Percentiles rank a stretch among this genome's conserved stretches.
These are phyloP conservation scores for Octopus bimaculoides DNA, from an alignment of 1,140 invertebrate species.

Conservation along the genomic window DNA sequence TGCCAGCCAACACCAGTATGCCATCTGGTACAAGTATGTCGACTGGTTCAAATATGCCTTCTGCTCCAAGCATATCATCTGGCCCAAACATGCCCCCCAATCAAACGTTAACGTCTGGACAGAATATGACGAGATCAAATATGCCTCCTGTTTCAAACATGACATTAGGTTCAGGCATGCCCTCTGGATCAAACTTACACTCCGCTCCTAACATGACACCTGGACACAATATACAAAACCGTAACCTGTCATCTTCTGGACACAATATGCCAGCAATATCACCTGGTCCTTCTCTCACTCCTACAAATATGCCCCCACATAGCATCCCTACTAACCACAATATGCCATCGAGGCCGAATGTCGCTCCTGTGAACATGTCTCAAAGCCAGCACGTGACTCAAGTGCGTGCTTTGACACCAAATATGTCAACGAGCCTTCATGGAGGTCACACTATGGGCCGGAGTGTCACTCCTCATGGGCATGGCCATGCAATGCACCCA, in stretches of 20 bases:
- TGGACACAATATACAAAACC: not conserved
- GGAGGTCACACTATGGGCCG: not conserved
- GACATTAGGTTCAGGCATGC: not conserved
- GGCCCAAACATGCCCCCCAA: not conserved
- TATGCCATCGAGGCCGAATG: not conserved
- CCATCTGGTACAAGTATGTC: not conserved
- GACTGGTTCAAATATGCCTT: not conserved
- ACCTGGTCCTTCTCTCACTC: not conserved
- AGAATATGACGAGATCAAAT: slow-evolving; percentile 2
- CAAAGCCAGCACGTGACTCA: slow-evolving; percentile 2
- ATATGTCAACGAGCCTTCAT: not conserved
- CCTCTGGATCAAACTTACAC: not conserved
- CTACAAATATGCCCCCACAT: not conserved
- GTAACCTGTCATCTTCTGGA: not conserved
- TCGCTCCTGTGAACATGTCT: not conserved
- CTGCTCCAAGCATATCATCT: no score
- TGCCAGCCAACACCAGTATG: not conserved
- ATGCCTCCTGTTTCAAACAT: not conserved
- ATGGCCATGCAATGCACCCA: not conserved
- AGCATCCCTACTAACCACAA: not conserved
- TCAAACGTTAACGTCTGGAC: not conserved
- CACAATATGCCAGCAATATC: not conserved
- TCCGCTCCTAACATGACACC: not conserved
- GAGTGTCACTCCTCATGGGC: not conserved
- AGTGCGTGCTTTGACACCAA: not conserved